These are phyloP conservation scores for Fukomys damarensis DNA, from an alignment of 2,113 vertebrate genomes.

Conservation along the genomic window DNA sequence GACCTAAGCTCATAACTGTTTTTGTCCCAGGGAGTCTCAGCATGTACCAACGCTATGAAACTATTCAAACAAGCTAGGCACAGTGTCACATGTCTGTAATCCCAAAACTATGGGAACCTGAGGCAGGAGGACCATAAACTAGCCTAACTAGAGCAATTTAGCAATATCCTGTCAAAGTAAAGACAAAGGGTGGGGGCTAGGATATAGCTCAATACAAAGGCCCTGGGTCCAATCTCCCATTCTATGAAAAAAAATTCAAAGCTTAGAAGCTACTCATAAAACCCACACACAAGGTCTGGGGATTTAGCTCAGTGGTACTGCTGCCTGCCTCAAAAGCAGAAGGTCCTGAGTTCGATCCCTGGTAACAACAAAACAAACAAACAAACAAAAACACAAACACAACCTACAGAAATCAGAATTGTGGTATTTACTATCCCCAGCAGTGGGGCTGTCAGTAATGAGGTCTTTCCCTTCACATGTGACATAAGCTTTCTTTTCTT, in stretches of 20 bases:
- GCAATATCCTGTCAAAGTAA: neutral
- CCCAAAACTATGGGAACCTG: neutral
- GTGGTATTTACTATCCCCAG: neutral
- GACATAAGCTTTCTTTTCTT: neutral
- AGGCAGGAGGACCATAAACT: neutral
- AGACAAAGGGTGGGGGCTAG: too few relatives aligned
- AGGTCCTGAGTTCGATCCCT: neutral
- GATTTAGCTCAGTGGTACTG: too few relatives aligned
- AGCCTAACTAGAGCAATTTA: neutral
- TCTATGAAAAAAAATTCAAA: too few relatives aligned
- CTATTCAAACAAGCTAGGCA: neutral
- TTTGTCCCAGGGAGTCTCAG: neutral
- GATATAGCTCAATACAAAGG: neutral
- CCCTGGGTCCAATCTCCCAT: too few relatives aligned
- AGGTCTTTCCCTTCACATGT: neutral
- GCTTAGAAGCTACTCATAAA: too few relatives aligned
- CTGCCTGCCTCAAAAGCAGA: too few relatives aligned
- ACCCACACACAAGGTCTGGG: too few relatives aligned
- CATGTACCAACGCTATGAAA: neutral
- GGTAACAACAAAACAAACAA: neutral
- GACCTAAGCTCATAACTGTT: neutral
- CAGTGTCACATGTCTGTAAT: neutral
- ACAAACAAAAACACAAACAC: too few relatives aligned
- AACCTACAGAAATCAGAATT: neutral
- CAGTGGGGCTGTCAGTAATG: accelerated